phyloP scores from a whole-genome alignment of 2,113 vertebrate species.

The Lophotis ruficrista region DNA sequence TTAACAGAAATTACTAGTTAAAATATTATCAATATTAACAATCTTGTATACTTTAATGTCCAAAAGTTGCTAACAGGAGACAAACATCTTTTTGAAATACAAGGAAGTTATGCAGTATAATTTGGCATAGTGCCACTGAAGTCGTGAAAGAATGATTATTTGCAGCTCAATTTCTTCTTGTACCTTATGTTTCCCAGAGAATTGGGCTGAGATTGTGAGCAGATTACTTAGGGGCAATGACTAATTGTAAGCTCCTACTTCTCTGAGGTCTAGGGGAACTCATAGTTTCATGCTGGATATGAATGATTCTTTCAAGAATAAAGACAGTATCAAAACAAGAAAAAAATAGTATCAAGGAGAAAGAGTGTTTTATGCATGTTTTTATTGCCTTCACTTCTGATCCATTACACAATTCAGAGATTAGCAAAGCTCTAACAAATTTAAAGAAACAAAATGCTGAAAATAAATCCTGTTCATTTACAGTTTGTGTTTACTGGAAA shows the following conservation, averaged over 20 bases:
- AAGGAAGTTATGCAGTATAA: not conserved
- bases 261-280: not conserved
- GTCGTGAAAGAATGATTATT: not conserved
- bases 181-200: not conserved
- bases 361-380: not conserved
- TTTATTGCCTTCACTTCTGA: not conserved
- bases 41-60: not conserved
- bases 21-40: not conserved
- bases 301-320: not conserved
- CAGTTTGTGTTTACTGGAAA: not conserved
- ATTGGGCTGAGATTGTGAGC: not conserved
- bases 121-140: not conserved
- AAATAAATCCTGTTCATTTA: not conserved
- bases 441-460: not conserved
- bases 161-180: not conserved
- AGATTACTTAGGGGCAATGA: not conserved
- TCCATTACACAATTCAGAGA: not conserved
- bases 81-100: not conserved
- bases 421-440: not conserved
- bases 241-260: not conserved
- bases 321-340: not conserved
- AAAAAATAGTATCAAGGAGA: not conserved
- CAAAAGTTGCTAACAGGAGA: not conserved
- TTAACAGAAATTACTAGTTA: not conserved
- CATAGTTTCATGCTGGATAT: accelerated